phyloP scores from a whole-genome alignment of 2,113 vertebrate genomes.

The Myiozetetes cayanensis region DNA sequence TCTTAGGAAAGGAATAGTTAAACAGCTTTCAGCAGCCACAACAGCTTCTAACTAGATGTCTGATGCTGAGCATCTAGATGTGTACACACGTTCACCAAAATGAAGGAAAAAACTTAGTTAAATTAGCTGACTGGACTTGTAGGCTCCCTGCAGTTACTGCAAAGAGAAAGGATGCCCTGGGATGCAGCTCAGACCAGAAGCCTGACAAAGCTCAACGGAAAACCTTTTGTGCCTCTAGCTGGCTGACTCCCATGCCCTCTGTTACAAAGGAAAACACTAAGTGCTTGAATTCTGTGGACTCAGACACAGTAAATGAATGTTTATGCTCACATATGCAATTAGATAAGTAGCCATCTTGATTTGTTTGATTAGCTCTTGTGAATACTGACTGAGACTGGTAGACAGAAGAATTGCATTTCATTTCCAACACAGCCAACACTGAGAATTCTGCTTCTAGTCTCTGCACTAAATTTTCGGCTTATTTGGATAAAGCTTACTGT shows the following conservation, averaged over 20 bases:
- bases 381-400: background rate
- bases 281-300: background rate
- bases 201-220: background rate
- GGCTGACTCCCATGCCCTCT: background rate
- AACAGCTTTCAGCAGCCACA: background rate
- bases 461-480: background rate
- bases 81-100: background rate
- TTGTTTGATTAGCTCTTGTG: conserved; percentile 23
- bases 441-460: background rate
- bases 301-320: background rate
- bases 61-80: background rate
- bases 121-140: background rate
- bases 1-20: background rate
- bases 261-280: background rate
- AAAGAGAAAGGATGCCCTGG: background rate
- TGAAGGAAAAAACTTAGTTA: background rate
- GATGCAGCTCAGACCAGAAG: background rate
- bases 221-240: background rate
- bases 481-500: background rate
- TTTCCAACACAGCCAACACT: background rate
- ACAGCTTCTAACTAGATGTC: background rate
- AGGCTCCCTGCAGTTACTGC: background rate
- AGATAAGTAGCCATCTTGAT: conserved; percentile 15
- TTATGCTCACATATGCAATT: background rate
- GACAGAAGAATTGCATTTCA: background rate